Base-by-base conservation (phyloP, 2,113 vertebrate species). In the Rallus limicola region DNA sequence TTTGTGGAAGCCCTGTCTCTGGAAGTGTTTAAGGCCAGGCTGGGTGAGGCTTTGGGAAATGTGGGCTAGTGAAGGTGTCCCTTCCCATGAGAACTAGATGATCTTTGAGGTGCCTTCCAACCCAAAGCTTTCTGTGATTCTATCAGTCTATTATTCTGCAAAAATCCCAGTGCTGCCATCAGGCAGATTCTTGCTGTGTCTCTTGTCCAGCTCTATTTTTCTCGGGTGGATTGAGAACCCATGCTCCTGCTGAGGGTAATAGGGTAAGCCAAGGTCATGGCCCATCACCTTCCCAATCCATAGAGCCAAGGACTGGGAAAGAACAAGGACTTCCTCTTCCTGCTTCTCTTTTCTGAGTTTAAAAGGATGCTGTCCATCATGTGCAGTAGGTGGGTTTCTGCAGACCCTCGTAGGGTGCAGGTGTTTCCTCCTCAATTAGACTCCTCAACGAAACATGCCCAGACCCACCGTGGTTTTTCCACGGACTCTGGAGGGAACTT, bases 381-480 rank as follows among this genome's bases (percentile, higher is more conserved):
- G n/a, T 44, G 0, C 1, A 44, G 40, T 11, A 13, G 38, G 26
- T 52, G 50, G 40, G 7, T 50, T 55, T 81, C 72, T n/a, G 12
- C 4, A 26, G 62, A 1, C 19, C 38, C 46, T 40, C 9, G 25
- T 3, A 5, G 29, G 40, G 34, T 2, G 1, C 55, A 21, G 40
- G 29, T 8, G 2, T 33, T 72, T 62, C 40, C 12, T 31, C 29
- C 29, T n/a, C 4, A 19, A 25, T 14, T 11, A 4, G 16, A 8
- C 12, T 26, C 29, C 29, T n/a, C 4, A 19, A 29, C 28, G 48
- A 56, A 17, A 21, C 0, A 1, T 38, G 26, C 14, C 58, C 46
- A 18, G 23, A 5, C 23, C 33, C 0, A 0, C 53, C 28, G 31
- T 5, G 0, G 5, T 23, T 62, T 18, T 28, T 3, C 26, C 26